Percentiles rank a stretch among this genome's conserved stretches.
Conservation (phyloP, 2,888 invertebrate species). For the Molorchus minor region DNA sequence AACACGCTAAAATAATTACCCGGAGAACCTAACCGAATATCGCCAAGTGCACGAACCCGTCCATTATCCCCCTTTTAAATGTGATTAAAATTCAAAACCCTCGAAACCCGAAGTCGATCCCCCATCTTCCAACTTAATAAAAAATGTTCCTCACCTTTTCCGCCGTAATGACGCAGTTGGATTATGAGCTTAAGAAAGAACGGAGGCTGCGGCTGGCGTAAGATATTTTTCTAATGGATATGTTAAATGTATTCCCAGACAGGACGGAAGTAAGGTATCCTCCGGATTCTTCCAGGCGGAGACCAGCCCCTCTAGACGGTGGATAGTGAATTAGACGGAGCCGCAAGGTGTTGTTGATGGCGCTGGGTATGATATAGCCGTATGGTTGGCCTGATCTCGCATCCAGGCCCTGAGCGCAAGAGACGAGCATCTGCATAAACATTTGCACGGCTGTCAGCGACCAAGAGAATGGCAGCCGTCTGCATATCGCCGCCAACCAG, state of each 20-base stretch:
- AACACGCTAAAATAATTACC: too few species aligned
- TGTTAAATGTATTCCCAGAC: constrained; percentile 27
- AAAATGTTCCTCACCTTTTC: constrained; percentile 3
- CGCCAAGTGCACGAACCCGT: too few species aligned
- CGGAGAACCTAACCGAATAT: too few species aligned
- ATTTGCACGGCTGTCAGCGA: constrained; percentile 57
- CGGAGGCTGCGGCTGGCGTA: constrained; percentile 3
- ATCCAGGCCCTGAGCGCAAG: constrained; percentile 27
- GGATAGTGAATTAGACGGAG: constrained; percentile 43
- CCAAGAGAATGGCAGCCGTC: constrained; percentile 55
- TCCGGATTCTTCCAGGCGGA: constrained; percentile 35
- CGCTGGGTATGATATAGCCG: constrained; percentile 42
- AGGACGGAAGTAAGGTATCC: constrained; percentile 29
- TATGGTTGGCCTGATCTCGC: constrained; percentile 39
- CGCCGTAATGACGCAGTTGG: constrained; percentile 1
- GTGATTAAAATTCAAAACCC: not conserved
- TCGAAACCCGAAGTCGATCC: not conserved
- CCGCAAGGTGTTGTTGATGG: constrained; percentile 50
- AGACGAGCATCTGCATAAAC: constrained; percentile 55
- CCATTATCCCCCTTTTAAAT: too few species aligned
- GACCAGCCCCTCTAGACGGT: constrained; percentile 35
- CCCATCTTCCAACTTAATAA: constrained; percentile 7
- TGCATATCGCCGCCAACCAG: constrained; percentile 50
- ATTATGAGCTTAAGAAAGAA: not conserved
- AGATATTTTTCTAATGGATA: constrained; percentile 26